Evolutionary conservation across 2,113 vertebrate genomes (phyloP), one percentile per base, ranked within the genome.

Genomic region (Micronisus gabar): DNA sequence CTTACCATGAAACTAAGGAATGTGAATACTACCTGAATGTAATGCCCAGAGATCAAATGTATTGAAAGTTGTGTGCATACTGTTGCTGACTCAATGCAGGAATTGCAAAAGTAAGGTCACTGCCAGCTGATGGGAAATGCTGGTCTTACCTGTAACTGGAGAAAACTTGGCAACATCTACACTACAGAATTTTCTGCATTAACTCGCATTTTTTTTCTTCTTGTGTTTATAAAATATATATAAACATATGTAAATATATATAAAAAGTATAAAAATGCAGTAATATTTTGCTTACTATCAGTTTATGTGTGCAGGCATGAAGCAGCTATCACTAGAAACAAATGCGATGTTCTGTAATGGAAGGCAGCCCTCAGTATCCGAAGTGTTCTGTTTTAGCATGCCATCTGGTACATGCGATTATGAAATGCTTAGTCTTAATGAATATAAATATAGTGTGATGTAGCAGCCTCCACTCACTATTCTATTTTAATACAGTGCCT

Each of bases 401-500:
- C 90, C 90, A 82, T 85, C 84, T 95, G 93, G 61, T 80, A 80
- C 86, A 66, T 6, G 43, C 53, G 82, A 45, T 90, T 92, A 55
- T 74, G 82, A 97, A 96, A 94, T 79, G 61, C 91, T 67, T 93
- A 65, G 43, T 79, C 65, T 90, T 74, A 79, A 79, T 67, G 85
- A 80, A 78, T 90, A 85, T 93, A 96, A 95, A 93, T 90, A 88
- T 78, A 90, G 72, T 84, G 80, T 88, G 79, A 88, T 88, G 73
- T 76, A 80, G 87, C 88, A 94, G 82, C 59, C 63, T 92, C 82
- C 45, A 36, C 68, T 95, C 90, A 59, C 81, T 78, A 63, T 95
- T 90, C 94, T 95, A 92, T 97, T 97, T 97, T 88, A 81, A 90
- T 81, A 67, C 65, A 48, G 68, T 81, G 92, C 47, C 50, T 95